Percentiles rank a stretch among this genome's conserved stretches.
These are phyloP conservation scores for Ophion ventricosus DNA, from an alignment of 2,888 invertebrate genomes.

Conservation along the genomic window DNA sequence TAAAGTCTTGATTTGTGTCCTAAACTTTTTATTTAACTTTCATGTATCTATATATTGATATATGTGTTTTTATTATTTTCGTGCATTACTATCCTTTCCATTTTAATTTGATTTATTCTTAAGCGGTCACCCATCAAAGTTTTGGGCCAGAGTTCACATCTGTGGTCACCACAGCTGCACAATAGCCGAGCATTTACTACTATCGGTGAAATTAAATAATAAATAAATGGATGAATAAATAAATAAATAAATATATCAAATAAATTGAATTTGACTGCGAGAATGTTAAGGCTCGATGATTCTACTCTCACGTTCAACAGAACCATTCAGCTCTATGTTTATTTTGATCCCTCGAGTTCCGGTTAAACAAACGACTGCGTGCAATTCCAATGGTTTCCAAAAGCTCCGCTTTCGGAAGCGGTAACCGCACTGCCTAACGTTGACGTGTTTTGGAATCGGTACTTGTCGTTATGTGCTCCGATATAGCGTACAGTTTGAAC, in stretches of 20 bases:
- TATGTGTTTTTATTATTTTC: too few relatives aligned
- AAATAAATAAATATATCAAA: background rate
- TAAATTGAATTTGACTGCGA: too few relatives aligned
- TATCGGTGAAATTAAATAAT: background rate
- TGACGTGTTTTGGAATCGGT: conserved; percentile 46
- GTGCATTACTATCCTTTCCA: too few relatives aligned
- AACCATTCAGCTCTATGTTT: conserved; percentile 50
- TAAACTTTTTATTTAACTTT: too few relatives aligned
- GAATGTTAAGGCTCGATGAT: too few relatives aligned
- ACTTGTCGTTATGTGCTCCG: conserved; percentile 41
- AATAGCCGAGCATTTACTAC: too few relatives aligned
- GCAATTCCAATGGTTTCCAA: conserved; percentile 47
- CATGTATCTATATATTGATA: too few relatives aligned
- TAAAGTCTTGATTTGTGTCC: too few relatives aligned
- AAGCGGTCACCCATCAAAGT: too few relatives aligned
- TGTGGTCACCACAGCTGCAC: too few relatives aligned
- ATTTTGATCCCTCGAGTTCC: conserved; percentile 52
- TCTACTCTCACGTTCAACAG: background rate
- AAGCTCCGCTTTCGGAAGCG: conserved; percentile 28
- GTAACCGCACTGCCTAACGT: conserved; percentile 24
- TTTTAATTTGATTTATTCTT: too few relatives aligned
- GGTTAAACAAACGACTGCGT: conserved; percentile 18
- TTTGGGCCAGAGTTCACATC: too few relatives aligned
- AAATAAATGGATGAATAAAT: background rate
- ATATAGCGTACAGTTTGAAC: conserved; percentile 51